Evolutionary conservation across 2,797 vertebrate species (phyloP), one percentile per base, ranked within the genome.

Genomic region (Danio tinwini): DNA sequence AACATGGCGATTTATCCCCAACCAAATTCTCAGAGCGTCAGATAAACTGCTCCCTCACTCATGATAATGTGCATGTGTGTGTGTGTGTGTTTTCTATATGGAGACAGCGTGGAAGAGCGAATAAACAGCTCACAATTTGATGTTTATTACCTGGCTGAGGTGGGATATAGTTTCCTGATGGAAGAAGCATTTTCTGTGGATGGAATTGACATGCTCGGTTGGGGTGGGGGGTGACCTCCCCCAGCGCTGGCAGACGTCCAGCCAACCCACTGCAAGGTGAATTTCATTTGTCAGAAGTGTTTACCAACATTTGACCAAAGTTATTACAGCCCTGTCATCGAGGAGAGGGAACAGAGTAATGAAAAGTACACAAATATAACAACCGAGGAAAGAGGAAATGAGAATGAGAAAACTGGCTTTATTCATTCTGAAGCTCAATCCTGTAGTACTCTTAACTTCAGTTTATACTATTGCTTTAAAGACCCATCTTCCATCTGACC

Each of bases 201-300:
- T 86, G 64, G 73, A 83, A 78, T 71, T 68, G 17, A 47, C 81
- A 77, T 59, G 64, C 39, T 82, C 71, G 68, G n/a, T 63, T 58
- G 55, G 52, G 62, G 63, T 56, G 59, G 55, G 29, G 81, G 5
- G 56, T 84, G 84, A 84, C 80, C 81, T 83, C 74, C 68, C 21
- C 52, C 73, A 79, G 62, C 47, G 80, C 73, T 80, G 72, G 71
- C 67, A 74, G 82, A 84, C 77, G 56, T 61, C 56, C 72, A 77
- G 39, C 63, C 84, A 88, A 85, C 89, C 88, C 91, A 89, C 85
- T 90, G 91, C 88, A 88, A 88, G 90, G 90, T 90, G 89, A 93
- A 93, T 94, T 93, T 94, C 93, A 94, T 94, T 93, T 94, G 91
- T 94, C 93, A 95, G 92, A 94, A 93, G 90, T 94, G 92, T 94